These are phyloP conservation scores for Mungos mungo DNA, from an alignment of 2,113 vertebrate genomes.

Conservation along the genomic window DNA sequence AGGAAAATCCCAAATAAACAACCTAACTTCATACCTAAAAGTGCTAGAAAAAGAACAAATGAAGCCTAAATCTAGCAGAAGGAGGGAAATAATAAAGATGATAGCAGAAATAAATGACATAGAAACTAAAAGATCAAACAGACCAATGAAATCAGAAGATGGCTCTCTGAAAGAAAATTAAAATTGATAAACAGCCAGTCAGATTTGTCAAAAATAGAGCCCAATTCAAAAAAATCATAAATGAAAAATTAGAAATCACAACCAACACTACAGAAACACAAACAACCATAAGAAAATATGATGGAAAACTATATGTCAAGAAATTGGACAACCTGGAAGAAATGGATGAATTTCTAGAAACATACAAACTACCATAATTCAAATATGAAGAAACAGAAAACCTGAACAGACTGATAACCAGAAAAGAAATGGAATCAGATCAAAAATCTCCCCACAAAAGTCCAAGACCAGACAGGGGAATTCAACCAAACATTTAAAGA, in stretches of 20 bases:
- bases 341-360: neutral
- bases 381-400: neutral
- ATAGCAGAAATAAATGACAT: no score
- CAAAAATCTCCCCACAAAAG: neutral
- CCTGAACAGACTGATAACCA: neutral
- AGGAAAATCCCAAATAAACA: neutral
- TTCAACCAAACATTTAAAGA: neutral
- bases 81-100: no score
- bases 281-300: neutral
- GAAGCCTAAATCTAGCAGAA: no score
- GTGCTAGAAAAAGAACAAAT: no score
- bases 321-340: neutral
- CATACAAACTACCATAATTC: neutral
- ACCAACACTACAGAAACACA: neutral
- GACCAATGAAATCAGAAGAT: neutral
- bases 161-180: neutral
- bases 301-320: neutral
- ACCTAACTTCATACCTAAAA: no score
- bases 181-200: neutral
- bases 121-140: neutral
- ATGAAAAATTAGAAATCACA: neutral
- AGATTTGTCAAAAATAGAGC: no score
- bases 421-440: neutral
- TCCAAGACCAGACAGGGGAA: neutral
- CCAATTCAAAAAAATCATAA: neutral